Conservation (phyloP, 2,888 invertebrate genomes). For the Clivina fossor region DNA sequence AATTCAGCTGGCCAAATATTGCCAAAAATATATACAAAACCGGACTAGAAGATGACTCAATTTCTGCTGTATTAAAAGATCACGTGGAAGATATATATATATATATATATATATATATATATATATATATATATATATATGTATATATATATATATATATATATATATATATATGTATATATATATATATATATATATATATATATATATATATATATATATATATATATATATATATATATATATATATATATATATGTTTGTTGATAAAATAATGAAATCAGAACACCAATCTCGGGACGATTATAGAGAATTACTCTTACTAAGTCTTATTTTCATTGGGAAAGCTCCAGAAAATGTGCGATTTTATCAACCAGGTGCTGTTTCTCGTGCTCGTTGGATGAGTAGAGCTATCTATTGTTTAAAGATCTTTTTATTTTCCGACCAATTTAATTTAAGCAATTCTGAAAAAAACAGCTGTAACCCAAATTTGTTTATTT, state of each 20-base stretch:
- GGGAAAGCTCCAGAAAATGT: slow-evolving; percentile 7
- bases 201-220: no score
- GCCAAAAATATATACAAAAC: slow-evolving; percentile 30
- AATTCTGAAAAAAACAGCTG: slow-evolving; percentile 31
- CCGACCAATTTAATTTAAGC: slow-evolving; percentile 40
- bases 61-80: no score
- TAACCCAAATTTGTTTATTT: slow-evolving; percentile 41
- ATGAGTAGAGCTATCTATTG: slow-evolving; percentile 43
- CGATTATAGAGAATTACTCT: slow-evolving; percentile 25
- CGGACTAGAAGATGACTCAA: no score
- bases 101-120: no score
- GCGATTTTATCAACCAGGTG: slow-evolving; percentile 33
- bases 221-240: no score
- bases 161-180: no score
- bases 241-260: no score
- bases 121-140: no score
- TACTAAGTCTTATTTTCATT: slow-evolving; percentile 11
- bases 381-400: slow-evolving; percentile 43
- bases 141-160: no score
- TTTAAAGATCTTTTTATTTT: slow-evolving; percentile 43
- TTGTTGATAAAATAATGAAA: neutral
- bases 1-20: slow-evolving; percentile 33
- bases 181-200: no score
- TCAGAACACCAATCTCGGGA: slow-evolving; percentile 15
- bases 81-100: no score